phyloP scores from a whole-genome alignment of 2,113 vertebrate species.

The Misgurnus anguillicaudatus region DNA sequence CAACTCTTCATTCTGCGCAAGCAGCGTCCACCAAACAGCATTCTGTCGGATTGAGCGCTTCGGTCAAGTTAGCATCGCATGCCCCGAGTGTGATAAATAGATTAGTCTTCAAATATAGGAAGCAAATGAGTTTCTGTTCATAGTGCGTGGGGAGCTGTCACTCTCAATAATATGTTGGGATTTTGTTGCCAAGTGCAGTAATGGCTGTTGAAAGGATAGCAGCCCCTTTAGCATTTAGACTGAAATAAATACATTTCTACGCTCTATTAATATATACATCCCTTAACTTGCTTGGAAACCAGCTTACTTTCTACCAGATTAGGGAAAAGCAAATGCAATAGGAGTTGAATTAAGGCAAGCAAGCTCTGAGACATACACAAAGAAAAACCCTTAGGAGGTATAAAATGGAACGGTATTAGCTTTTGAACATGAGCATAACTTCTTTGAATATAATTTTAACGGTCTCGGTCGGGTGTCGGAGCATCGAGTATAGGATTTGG shows the following conservation, averaged over 20 bases:
- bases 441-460: conserved; percentile 58
- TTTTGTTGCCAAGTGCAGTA: conserved; percentile 64
- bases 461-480: conserved; percentile 52
- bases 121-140: conserved; percentile 68
- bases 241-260: conserved; percentile 72
- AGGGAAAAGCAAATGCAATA: conserved; percentile 69
- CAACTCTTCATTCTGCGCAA: conserved; percentile 61
- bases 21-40: conserved; percentile 65
- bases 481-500: conserved; percentile 53
- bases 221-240: conserved; percentile 69
- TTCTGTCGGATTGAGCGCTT: conserved; percentile 58
- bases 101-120: conserved; percentile 74
- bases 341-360: conserved; percentile 64
- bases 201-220: conserved; percentile 64
- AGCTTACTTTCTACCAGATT: conserved; percentile 67
- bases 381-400: conserved; percentile 24
- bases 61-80: conserved; percentile 68
- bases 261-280: conserved; percentile 67
- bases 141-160: conserved; percentile 67
- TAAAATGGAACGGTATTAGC: conserved; percentile 54
- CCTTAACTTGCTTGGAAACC: conserved; percentile 68
- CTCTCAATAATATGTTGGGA: conserved; percentile 72
- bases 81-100: conserved; percentile 75
- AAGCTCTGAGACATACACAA: conserved; percentile 53
- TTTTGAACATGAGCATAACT: conserved; percentile 61